phyloP scores from a whole-genome alignment of 2,888 invertebrate genomes.

The Polydesmus complanatus region DNA sequence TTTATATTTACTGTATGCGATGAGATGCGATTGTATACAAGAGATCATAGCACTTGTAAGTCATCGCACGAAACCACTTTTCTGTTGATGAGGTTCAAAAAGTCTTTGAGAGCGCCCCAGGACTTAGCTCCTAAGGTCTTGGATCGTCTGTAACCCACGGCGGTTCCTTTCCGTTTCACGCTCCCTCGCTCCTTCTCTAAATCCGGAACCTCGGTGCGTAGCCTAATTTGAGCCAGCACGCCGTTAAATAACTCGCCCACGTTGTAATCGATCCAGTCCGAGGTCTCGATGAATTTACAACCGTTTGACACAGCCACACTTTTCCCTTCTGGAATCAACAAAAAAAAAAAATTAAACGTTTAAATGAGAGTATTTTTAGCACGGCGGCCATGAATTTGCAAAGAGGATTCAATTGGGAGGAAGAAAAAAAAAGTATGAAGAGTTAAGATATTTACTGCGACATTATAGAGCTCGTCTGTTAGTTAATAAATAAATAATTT shows the following conservation, averaged over 20 bases:
- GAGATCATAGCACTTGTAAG: constrained; percentile 26
- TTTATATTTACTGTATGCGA: too few relatives aligned
- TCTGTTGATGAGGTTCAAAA: constrained; percentile 21
- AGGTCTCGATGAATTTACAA: constrained; percentile 34
- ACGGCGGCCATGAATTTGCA: too few relatives aligned
- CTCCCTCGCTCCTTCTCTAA: background rate
- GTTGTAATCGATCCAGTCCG: constrained; percentile 33
- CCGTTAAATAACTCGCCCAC: constrained; percentile 34
- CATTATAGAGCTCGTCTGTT: too few relatives aligned
- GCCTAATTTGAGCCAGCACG: constrained; percentile 29
- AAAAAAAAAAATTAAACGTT: constrained; percentile 5
- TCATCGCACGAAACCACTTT: constrained; percentile 32
- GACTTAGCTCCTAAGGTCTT: constrained; percentile 19
- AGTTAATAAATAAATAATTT: too few relatives aligned
- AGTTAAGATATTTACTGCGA: too few relatives aligned
- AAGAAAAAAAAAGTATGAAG: too few relatives aligned
- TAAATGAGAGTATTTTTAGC: background rate
- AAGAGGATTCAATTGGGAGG: too few relatives aligned
- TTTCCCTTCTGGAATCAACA: constrained; percentile 29
- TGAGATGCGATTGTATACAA: too few relatives aligned
- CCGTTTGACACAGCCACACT: constrained; percentile 29
- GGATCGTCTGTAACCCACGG: constrained; percentile 18
- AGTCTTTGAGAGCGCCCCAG: constrained; percentile 20
- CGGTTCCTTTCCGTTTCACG: background rate
- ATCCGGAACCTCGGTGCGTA: background rate